A percentile compares a stretch with the other conserved stretches of the same genome.
Evolutionary conservation across 2,113 vertebrate species (phyloP).

Genomic region (Tricholaema leucomelas): DNA sequence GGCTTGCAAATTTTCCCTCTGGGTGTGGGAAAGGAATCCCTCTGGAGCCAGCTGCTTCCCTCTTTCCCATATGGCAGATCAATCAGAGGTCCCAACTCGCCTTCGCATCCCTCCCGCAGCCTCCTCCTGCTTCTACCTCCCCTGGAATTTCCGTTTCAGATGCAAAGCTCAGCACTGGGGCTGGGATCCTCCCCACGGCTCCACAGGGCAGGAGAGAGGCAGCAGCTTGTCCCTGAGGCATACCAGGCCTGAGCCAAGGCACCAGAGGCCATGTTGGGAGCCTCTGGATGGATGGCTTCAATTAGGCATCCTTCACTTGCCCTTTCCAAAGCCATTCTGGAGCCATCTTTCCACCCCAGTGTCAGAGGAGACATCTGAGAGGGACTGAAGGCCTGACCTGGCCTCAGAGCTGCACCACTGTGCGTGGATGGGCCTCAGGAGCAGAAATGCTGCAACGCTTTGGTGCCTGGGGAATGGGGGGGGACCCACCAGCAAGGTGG

Average conservation of each 20-base stretch:
- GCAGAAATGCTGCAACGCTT: not conserved
- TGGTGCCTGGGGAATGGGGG: not conserved
- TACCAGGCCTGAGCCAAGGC: not conserved
- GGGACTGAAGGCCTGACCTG: not conserved
- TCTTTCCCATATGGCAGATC: conserved; percentile 28
- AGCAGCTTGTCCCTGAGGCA: not conserved
- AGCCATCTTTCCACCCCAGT: not conserved
- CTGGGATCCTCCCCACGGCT: not conserved
- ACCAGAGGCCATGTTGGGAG: fast-evolving
- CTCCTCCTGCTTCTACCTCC: not conserved
- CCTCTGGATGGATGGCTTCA: not conserved
- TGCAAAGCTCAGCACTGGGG: not conserved
- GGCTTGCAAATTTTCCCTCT: not conserved
- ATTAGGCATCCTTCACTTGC: not conserved
- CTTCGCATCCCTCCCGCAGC: not conserved
- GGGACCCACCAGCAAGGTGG: not conserved
- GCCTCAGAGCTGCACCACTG: fast-evolving
- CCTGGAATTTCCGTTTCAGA: not conserved
- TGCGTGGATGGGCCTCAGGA: fast-evolving
- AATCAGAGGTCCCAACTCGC: not conserved
- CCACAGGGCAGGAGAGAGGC: not conserved
- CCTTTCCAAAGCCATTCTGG: not conserved
- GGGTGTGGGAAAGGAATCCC: not conserved
- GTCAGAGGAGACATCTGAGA: not conserved
- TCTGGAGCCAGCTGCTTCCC: not conserved